Evolutionary conservation across 2,888 invertebrate species (phyloP).

Genomic region (Chironomus riparius): DNA sequence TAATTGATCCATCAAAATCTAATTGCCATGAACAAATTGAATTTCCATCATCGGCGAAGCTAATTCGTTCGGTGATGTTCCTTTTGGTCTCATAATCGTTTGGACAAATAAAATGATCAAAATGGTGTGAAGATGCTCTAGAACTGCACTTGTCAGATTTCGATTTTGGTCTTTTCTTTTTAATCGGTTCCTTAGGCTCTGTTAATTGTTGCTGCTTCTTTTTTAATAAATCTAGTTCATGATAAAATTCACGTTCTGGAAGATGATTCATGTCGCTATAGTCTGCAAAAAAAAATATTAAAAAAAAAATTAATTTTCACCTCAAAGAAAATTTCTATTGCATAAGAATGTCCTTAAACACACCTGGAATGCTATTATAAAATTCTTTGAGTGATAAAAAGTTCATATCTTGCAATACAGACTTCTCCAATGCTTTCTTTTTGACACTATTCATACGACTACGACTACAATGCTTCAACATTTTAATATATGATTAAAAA

Average conservation of each 20-base stretch:
- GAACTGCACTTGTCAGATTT: not conserved
- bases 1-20: conserved; percentile 18
- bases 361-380: conserved; percentile 62
- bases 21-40: conserved; percentile 21
- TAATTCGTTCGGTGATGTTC: conserved; percentile 2
- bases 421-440: conserved; percentile 15
- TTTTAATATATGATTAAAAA: not conserved
- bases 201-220: conserved; percentile 51
- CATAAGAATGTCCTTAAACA: no score
- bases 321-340: not conserved
- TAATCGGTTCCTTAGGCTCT: not conserved
- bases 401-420: conserved; percentile 33
- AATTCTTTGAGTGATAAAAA: conserved; percentile 59
- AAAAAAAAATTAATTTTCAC: not conserved
- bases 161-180: not conserved
- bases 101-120: not conserved
- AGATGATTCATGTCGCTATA: conserved; percentile 68
- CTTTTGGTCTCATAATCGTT: conserved; percentile 7
- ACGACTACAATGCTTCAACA: conserved; percentile 17
- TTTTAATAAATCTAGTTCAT: conserved; percentile 55
- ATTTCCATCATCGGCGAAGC: conserved; percentile 24
- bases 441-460: conserved; percentile 15
- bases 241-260: conserved; percentile 64
- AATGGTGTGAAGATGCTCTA: not conserved
- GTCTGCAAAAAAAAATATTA: conserved; percentile 39